Percentiles rank a stretch among this genome's conserved stretches.
Evolutionary conservation across 1,140 invertebrate species (phyloP).

Genomic region (Caenorhabditis latens): DNA sequence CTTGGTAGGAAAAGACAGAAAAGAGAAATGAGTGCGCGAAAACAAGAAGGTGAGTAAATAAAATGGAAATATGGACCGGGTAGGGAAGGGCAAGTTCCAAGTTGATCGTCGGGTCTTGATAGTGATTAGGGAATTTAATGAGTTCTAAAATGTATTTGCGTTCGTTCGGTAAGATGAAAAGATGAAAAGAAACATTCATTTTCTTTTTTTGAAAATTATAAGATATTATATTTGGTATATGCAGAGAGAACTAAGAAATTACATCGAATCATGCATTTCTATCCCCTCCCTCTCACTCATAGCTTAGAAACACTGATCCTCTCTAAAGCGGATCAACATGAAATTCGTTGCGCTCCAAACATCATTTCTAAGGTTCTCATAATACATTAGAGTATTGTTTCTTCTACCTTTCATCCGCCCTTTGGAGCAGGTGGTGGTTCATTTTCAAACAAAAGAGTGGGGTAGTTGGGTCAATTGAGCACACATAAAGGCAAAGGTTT

Average conservation of each 20-base stretch:
- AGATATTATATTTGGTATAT: no score
- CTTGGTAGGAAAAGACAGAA: background rate
- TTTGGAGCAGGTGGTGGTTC: constrained; percentile 24
- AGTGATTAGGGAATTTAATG: background rate
- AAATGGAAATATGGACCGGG: constrained; percentile 34
- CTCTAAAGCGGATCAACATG: constrained; percentile 20
- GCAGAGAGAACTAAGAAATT: no score
- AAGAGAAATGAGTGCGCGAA: constrained; percentile 30
- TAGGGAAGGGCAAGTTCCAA: background rate
- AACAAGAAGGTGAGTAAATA: constrained; percentile 52
- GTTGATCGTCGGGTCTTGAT: constrained; percentile 4
- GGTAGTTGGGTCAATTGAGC: constrained; percentile 22
- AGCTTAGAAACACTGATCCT: background rate
- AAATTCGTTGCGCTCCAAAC: background rate
- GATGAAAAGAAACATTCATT: no score
- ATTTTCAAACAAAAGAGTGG: constrained; percentile 44
- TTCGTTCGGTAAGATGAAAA: no score
- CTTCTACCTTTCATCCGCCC: background rate
- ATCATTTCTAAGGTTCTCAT: background rate
- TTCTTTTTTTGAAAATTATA: no score
- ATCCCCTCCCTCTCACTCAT: no score
- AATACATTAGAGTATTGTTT: constrained; percentile 51
- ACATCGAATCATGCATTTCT: no score
- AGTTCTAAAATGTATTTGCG: no score
- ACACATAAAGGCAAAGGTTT: constrained; percentile 38